Evolutionary conservation across 2,113 vertebrate species (phyloP).

Genomic region (Gymnogyps californianus): DNA sequence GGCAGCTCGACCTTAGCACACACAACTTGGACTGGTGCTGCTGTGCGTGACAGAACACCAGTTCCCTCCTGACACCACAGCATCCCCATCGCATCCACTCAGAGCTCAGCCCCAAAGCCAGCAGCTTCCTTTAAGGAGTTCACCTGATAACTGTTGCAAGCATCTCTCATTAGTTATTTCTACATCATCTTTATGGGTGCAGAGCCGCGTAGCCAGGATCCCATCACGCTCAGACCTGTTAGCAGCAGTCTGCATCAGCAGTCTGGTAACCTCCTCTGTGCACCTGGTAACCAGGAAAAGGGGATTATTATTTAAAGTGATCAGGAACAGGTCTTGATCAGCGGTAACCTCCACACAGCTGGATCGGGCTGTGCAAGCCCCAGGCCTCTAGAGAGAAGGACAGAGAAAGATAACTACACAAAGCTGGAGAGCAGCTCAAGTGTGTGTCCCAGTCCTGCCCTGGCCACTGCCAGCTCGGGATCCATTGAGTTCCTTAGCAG

Average conservation of each 20-base stretch:
- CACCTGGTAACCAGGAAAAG: conserved; percentile 73
- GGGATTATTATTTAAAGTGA: neutral
- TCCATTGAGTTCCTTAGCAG: neutral
- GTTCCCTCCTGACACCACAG: neutral
- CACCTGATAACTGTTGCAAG: conserved; percentile 87
- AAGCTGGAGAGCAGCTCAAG: neutral
- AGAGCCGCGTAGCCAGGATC: conserved; percentile 92
- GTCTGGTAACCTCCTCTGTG: conserved; percentile 84
- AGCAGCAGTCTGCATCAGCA: conserved; percentile 77
- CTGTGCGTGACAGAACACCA: neutral
- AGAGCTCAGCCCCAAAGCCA: neutral
- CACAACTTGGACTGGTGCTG: neutral
- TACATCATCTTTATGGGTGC: conserved; percentile 96
- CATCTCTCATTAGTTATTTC: conserved; percentile 86
- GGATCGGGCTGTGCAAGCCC: neutral
- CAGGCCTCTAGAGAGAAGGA: neutral
- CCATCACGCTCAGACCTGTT: conserved; percentile 87
- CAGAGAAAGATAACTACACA: neutral
- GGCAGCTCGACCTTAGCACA: neutral
- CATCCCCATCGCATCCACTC: accelerated
- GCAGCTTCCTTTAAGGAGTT: neutral
- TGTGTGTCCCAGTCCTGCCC: neutral
- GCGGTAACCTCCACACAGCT: neutral
- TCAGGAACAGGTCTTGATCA: neutral
- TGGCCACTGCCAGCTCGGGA: neutral